phyloP scores from a whole-genome alignment of 2,888 invertebrate species.

The Pollenia angustigena region DNA sequence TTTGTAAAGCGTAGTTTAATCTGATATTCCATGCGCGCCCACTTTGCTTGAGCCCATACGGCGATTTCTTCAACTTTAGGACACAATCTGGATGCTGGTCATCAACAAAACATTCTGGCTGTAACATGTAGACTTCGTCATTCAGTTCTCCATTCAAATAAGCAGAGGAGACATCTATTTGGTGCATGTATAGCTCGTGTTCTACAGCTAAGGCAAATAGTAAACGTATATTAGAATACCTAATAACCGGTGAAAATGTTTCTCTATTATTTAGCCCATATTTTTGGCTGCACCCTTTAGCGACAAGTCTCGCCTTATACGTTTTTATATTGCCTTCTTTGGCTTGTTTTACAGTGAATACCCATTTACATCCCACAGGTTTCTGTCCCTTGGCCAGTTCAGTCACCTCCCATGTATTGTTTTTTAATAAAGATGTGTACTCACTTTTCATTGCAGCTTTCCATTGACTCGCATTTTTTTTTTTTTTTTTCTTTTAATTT shows the following conservation, averaged over 20 bases:
- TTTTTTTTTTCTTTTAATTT: no score
- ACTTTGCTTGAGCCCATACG: conserved; percentile 70
- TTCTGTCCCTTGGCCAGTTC: conserved; percentile 43
- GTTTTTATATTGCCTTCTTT: conserved; percentile 40
- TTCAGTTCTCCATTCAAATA: conserved; percentile 67
- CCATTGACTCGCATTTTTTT: no score
- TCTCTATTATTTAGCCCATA: conserved; percentile 35
- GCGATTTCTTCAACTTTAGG: neutral
- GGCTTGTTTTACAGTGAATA: conserved; percentile 31
- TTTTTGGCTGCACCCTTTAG: conserved; percentile 33
- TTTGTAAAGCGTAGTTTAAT: neutral
- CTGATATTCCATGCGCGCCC: conserved; percentile 70
- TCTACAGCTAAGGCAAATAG: neutral
- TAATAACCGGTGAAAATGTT: neutral
- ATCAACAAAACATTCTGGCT: neutral
- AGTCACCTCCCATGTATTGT: conserved; percentile 55
- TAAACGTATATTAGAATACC: neutral
- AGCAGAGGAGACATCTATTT: conserved; percentile 61
- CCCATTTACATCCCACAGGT: conserved; percentile 47
- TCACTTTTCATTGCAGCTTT: conserved; percentile 38
- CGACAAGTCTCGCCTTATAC: conserved; percentile 52
- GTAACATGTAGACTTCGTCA: conserved; percentile 61
- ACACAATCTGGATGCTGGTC: neutral
- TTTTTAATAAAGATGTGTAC: conserved; percentile 38
- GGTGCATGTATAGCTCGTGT: conserved; percentile 37